Conservation (phyloP, 2,888 invertebrate species). For the Napeogenes sylphis region DNA sequence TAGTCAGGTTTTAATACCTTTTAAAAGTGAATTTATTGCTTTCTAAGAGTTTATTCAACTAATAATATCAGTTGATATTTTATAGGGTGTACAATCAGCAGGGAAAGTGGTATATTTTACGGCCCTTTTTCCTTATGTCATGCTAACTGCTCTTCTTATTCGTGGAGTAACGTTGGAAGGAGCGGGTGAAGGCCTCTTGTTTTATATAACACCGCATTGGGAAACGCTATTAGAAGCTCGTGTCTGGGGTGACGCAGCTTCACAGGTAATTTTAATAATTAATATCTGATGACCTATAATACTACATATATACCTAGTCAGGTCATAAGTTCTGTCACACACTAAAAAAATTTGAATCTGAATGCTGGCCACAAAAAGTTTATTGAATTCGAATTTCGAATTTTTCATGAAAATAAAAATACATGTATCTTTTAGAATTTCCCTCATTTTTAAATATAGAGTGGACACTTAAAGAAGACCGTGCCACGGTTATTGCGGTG, state of each 20-base stretch:
- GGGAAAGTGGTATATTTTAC: conserved; percentile 91
- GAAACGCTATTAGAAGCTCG: conserved; percentile 78
- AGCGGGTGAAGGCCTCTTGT: conserved; percentile 82
- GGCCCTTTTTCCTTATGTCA: conserved; percentile 83
- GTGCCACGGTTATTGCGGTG: no score
- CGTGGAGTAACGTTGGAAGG: conserved; percentile 82
- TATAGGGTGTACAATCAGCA: conserved; percentile 88
- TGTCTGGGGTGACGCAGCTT: conserved; percentile 90
- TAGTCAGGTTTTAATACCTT: conserved; percentile 2
- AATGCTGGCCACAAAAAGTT: no score
- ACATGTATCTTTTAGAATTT: no score
- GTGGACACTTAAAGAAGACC: no score
- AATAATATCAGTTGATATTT: conserved; percentile 14
- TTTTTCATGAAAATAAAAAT: no score
- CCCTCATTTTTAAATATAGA: no score
- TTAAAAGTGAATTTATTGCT: neutral
- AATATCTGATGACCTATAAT: neutral
- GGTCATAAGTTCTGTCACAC: no score
- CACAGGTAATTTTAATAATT: conserved; percentile 64
- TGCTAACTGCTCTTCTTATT: conserved; percentile 80
- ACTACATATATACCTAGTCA: no score
- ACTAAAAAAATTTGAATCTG: no score
- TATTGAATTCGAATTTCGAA: no score
- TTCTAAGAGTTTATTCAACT: no score
- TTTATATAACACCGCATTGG: conserved; percentile 87